These are phyloP conservation scores for Meloidogyne exigua DNA, from an alignment of 1,140 invertebrate genomes.

Conservation along the genomic window DNA sequence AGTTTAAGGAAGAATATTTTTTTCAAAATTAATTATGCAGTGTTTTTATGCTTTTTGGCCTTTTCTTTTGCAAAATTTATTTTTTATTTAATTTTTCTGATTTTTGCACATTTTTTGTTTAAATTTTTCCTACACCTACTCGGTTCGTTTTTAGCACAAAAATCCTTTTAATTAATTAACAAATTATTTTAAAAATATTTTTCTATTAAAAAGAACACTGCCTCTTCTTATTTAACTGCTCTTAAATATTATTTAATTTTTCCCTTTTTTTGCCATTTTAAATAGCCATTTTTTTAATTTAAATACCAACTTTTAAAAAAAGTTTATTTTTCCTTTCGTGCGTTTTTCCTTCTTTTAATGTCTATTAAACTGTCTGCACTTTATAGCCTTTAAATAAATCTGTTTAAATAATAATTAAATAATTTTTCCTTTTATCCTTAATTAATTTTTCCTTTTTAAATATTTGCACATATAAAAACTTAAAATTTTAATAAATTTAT, in stretches of 20 bases:
- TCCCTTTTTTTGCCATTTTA: no score
- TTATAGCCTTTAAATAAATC: no score
- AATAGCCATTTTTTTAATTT: no score
- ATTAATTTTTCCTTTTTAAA: no score
- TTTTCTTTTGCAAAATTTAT: conserved; percentile 18
- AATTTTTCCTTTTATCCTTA: no score
- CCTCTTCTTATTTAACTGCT: background rate
- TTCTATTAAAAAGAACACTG: background rate
- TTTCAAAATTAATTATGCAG: background rate
- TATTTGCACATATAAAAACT: background rate
- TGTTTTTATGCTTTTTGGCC: conserved; percentile 1
- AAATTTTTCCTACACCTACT: background rate
- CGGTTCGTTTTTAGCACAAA: background rate
- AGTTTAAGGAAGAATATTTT: background rate
- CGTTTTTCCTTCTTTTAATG: no score
- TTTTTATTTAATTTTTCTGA: conserved; percentile 23
- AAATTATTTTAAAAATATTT: conserved; percentile 11
- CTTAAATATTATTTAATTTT: background rate
- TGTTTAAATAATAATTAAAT: no score
- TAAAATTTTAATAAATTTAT: background rate
- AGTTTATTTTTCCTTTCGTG: no score
- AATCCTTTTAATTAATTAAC: background rate
- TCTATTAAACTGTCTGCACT: no score
- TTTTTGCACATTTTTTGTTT: conserved; percentile 28
- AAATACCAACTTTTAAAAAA: no score